Percentiles rank a stretch among this genome's conserved stretches.
Conservation (phyloP, 2,888 invertebrate species). For the Zaprionus bogoriensis region DNA sequence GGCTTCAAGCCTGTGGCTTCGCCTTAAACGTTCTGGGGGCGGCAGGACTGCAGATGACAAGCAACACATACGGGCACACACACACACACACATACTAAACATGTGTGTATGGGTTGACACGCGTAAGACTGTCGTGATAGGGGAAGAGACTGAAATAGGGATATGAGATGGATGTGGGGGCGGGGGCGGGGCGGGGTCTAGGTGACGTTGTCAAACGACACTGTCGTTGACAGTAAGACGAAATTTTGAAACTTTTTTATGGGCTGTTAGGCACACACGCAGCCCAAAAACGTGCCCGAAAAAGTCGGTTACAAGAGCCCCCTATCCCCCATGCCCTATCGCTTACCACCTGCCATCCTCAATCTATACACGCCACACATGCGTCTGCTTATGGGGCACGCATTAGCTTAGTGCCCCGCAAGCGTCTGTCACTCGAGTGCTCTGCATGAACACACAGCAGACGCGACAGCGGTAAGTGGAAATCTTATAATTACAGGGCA, state of each 20-base stretch:
- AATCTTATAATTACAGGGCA: not conserved
- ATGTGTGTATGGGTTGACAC: constrained; percentile 21
- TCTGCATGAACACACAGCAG: constrained; percentile 1
- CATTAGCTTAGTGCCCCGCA: constrained; percentile 8
- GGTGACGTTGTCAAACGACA: constrained; percentile 10
- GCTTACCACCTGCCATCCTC: not conserved
- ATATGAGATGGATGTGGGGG: not conserved
- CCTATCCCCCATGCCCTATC: too few species aligned
- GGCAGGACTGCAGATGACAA: constrained; percentile 2
- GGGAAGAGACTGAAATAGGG: not conserved
- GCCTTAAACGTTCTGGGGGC: not conserved
- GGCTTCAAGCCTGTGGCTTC: not conserved
- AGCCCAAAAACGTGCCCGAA: constrained; percentile 35
- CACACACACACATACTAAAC: too few species aligned
- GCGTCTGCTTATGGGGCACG: constrained; percentile 16
- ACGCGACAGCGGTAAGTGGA: not conserved
- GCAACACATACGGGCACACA: too few species aligned
- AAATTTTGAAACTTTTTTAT: constrained; percentile 42
- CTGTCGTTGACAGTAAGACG: constrained; percentile 39
- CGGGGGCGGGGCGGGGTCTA: not conserved
- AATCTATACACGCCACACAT: constrained; percentile 4
- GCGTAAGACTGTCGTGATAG: constrained; percentile 34
- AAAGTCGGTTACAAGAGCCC: not conserved
- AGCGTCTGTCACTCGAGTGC: constrained; percentile 10
- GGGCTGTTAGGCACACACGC: constrained; percentile 37